Conservation (phyloP, 2,113 vertebrate species). For the Lophura nycthemera region DNA sequence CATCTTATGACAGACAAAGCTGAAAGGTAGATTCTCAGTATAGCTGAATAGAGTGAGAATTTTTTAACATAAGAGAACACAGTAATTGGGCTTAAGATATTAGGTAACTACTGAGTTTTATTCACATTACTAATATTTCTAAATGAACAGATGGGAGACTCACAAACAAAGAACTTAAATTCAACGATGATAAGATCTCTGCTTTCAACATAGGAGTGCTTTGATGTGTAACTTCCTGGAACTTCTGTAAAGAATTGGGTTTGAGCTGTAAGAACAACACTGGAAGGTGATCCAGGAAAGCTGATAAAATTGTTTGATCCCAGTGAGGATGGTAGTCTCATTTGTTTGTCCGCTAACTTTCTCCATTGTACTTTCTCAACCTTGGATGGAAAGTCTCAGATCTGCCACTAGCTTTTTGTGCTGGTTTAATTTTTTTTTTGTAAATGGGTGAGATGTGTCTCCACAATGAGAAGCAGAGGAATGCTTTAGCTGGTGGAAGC, state of each 20-base stretch:
- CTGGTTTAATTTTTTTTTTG: background rate
- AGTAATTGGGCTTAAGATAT: background rate
- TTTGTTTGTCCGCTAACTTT: background rate
- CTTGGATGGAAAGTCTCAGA: fast-evolving
- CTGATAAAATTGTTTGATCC: background rate
- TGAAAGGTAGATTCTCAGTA: background rate
- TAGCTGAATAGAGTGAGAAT: background rate
- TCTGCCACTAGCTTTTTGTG: background rate
- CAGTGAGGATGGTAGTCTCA: background rate
- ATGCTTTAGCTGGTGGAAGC: background rate
- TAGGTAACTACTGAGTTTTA: background rate
- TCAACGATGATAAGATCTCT: background rate
- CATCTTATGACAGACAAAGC: background rate
- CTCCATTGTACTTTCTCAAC: background rate
- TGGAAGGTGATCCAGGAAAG: background rate
- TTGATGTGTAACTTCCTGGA: background rate
- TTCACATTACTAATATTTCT: background rate
- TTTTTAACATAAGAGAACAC: background rate
- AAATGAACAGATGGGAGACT: background rate
- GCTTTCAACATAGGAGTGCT: background rate
- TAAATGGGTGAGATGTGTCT: background rate
- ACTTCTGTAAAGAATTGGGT: background rate
- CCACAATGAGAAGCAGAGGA: background rate
- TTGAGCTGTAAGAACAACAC: background rate
- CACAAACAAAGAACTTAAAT: background rate